These are phyloP conservation scores for Actenoides lindsayi DNA, from an alignment of 2,113 vertebrate species.

Conservation along the genomic window DNA sequence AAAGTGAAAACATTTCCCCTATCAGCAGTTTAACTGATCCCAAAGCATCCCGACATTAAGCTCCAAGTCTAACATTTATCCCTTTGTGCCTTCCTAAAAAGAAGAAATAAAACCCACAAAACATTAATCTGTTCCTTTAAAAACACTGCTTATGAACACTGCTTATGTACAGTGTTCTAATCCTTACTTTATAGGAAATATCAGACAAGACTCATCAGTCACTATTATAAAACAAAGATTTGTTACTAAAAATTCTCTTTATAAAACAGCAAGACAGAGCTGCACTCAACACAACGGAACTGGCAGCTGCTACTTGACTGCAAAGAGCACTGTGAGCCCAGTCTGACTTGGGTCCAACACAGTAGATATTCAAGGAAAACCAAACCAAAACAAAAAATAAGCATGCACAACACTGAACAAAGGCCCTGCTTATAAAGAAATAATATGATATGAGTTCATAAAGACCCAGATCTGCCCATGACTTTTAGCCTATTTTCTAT, in stretches of 20 bases:
- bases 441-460: background rate
- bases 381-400: background rate
- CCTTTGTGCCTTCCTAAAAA: background rate
- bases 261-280: background rate
- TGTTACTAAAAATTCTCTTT: background rate
- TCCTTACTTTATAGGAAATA: background rate
- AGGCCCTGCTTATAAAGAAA: background rate
- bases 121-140: background rate
- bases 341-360: background rate
- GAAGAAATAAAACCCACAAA: no score
- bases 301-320: background rate
- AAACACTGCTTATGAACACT: background rate
- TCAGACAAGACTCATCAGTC: background rate
- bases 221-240: background rate
- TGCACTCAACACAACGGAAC: background rate
- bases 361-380: background rate
- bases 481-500: background rate
- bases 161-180: background rate
- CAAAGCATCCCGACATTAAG: background rate
- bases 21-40: background rate
- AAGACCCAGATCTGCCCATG: background rate
- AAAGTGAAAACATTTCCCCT: background rate
- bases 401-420: background rate
- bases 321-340: background rate
- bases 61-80: background rate